Evolutionary conservation across 2,113 vertebrate species (phyloP), one percentile per base, ranked within the genome.

Genomic region (Notarius quadriscutis): DNA sequence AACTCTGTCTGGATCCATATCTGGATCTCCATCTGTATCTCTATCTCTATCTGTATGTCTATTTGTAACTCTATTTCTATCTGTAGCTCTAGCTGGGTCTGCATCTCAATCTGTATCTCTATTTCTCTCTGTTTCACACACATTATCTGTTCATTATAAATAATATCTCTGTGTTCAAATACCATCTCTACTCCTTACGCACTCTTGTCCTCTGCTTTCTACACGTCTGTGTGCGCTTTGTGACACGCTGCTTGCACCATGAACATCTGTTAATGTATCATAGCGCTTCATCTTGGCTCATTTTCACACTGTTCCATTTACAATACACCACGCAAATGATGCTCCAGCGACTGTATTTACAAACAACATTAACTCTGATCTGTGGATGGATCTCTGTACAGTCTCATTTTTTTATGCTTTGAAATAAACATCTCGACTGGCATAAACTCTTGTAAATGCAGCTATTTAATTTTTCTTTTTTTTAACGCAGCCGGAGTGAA

Each of bases 381-480:
- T 87, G 86, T 74, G 83, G 41, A 55, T 53, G 65, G n/a, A 51
- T 51, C 67, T 58, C 84, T 51, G 34, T 67, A 55, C 62, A 53
- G n/a, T 72, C 34, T 20, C 1, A 10, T 65, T n/a, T 34, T 34
- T 25, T 55, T 75, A 83, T 65, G 62, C 80, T 55, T 22, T 6
- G 20, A 80, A 57, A 81, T 67, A 55, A 20, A 86, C 58, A 80
- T 81, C 55, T 25, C 27, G 74, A 50, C 55, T 48, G 58, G 48
- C 62, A 63, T 77, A 72, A 86, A 30, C 53, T 81, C 87, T 84
- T 86, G 89, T 84, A 88, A 86, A 27, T 87, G 87, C 87, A 80
- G 87, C 87, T 10, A 87, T 91, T 91, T 87, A 85, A 67, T 90
- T 92, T 90, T 89, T 84, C 71, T 85, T 89, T n/a, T 41, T 87